These are phyloP conservation scores for Mionectes olivaceus DNA, from an alignment of 2,797 vertebrate species.

Conservation along the genomic window DNA sequence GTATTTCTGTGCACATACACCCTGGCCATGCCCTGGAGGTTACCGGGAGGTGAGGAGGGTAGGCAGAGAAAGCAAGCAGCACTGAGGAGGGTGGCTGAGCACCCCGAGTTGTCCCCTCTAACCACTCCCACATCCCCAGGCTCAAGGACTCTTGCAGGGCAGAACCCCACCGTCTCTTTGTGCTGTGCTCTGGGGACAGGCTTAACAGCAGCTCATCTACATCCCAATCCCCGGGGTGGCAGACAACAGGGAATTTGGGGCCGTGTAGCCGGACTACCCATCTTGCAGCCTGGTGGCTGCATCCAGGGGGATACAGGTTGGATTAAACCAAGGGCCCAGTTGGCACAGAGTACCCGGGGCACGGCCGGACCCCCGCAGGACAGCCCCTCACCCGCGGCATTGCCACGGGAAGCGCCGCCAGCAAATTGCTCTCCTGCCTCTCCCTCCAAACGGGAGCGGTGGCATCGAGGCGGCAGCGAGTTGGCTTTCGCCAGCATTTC, in stretches of 20 bases:
- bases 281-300: neutral
- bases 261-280: neutral
- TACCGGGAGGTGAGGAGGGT: accelerated
- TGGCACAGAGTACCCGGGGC: neutral
- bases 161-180: neutral
- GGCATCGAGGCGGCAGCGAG: neutral
- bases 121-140: neutral
- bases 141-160: neutral
- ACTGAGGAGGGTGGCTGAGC: neutral
- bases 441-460: neutral
- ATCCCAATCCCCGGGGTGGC: accelerated
- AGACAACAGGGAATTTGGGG: accelerated
- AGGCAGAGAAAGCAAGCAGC: neutral
- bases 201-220: neutral
- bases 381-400: neutral
- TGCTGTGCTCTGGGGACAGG: accelerated
- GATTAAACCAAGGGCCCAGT: neutral
- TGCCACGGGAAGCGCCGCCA: neutral
- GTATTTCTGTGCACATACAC: neutral
- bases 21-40: neutral
- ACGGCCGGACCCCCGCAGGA: accelerated
- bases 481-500: neutral
- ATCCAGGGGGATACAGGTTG: accelerated
- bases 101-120: neutral
- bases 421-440: neutral